A percentile compares a stretch with the other conserved stretches of the same genome.
These are phyloP conservation scores for Pipistrellus pipistrellus DNA, from an alignment of 2,797 vertebrate species.

Conservation along the genomic window DNA sequence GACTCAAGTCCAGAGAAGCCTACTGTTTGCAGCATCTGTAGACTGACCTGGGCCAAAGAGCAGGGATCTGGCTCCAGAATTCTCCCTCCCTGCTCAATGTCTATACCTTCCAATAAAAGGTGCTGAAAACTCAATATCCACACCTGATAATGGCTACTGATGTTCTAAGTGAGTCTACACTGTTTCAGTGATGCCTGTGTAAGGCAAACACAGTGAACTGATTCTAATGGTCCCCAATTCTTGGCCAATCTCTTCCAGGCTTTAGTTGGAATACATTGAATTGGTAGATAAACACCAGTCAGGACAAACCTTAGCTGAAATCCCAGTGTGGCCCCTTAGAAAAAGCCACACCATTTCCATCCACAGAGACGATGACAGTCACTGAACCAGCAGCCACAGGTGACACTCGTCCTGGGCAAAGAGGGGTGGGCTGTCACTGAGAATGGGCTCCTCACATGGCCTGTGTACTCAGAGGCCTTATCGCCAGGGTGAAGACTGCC, in stretches of 20 bases:
- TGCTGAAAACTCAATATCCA: background rate
- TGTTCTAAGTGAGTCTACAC: background rate
- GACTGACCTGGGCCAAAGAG: background rate
- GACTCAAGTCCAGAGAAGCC: background rate
- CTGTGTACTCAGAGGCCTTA: background rate
- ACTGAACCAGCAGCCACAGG: background rate
- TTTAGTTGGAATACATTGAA: conserved; percentile 12
- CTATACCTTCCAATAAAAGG: background rate
- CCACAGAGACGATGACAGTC: background rate
- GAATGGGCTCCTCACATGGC: background rate
- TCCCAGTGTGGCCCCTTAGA: background rate
- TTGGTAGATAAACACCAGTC: background rate
- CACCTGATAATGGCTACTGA: background rate
- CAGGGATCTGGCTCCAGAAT: background rate
- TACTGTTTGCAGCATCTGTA: background rate
- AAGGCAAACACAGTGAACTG: background rate
- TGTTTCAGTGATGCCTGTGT: no score
- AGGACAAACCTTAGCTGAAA: background rate
- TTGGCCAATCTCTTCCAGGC: background rate
- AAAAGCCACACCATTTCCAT: background rate
- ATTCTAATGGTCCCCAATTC: background rate
- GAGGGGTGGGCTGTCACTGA: background rate
- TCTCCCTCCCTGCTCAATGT: background rate
- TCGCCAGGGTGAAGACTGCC: background rate
- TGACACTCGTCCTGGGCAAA: background rate